A percentile compares a stretch with the other conserved stretches of the same genome.
Evolutionary conservation across 2,113 vertebrate species (phyloP).

Genomic region (Alethe castanea): DNA sequence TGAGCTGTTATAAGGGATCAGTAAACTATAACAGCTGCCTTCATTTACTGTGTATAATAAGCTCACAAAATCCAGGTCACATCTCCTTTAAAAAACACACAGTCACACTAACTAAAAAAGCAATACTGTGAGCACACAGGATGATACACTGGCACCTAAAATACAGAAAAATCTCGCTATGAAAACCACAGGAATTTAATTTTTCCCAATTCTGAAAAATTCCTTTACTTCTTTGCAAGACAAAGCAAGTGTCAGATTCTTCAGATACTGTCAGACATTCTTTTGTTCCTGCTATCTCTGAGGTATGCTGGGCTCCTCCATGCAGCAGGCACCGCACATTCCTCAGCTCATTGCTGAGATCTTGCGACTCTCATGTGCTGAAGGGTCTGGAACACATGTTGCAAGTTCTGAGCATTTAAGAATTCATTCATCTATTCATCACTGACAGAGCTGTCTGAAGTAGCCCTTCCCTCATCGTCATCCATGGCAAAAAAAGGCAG

Average conservation of each 20-base stretch:
- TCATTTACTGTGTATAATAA: slow-evolving; percentile 61
- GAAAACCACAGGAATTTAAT: slow-evolving; percentile 3
- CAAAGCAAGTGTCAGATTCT: slow-evolving; percentile 72
- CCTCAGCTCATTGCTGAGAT: slow-evolving; percentile 33
- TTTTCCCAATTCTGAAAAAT: slow-evolving; percentile 60
- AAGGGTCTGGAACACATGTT: slow-evolving; percentile 63
- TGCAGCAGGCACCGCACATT: slow-evolving; percentile 14
- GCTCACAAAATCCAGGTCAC: slow-evolving; percentile 73
- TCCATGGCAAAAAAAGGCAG: neutral
- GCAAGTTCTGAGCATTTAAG: slow-evolving; percentile 60
- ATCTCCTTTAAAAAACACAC: slow-evolving; percentile 60
- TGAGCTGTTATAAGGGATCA: slow-evolving; percentile 54
- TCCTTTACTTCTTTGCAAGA: slow-evolving; percentile 64
- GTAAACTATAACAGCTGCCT: slow-evolving; percentile 64
- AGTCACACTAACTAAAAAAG: neutral
- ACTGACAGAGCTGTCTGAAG: slow-evolving; percentile 43
- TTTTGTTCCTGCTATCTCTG: slow-evolving; percentile 75
- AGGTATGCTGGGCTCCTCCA: slow-evolving; percentile 46
- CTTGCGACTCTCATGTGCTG: slow-evolving; percentile 48
- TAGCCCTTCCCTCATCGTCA: slow-evolving; percentile 57
- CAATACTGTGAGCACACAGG: neutral
- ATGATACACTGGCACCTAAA: neutral
- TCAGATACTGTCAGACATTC: slow-evolving; percentile 62
- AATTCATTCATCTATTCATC: slow-evolving; percentile 70
- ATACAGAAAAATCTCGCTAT: neutral